Evolutionary conservation across 2,113 vertebrate species (phyloP).

Genomic region (Phylloscopus whistleri): DNA sequence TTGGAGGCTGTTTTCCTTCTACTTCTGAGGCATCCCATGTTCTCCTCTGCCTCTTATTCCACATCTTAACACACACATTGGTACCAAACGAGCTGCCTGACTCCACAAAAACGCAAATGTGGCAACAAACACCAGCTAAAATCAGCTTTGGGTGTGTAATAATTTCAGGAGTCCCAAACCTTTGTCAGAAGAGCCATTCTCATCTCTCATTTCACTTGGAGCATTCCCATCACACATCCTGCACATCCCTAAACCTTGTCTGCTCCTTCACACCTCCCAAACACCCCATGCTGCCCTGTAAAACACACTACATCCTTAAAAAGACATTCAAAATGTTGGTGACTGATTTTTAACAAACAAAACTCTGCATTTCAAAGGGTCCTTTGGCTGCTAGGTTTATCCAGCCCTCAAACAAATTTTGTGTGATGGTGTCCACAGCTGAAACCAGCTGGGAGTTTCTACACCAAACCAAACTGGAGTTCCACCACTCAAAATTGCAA

Average conservation of each 20-base stretch:
- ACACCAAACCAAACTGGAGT: background rate
- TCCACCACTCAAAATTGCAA: background rate
- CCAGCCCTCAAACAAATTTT: background rate
- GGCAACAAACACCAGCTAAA: background rate
- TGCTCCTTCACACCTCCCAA: background rate
- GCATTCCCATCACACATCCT: background rate
- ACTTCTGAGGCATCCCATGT: background rate
- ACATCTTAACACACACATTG: background rate
- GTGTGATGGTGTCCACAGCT: background rate
- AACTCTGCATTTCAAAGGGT: background rate
- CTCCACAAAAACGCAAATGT: background rate
- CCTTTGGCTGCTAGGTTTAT: background rate
- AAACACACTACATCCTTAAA: background rate
- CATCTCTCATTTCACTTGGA: background rate
- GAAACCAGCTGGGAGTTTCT: background rate
- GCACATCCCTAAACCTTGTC: background rate
- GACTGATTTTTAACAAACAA: background rate
- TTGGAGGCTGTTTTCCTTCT: background rate
- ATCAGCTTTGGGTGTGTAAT: background rate
- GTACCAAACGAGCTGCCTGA: background rate
- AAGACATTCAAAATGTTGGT: background rate
- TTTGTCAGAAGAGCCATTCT: background rate
- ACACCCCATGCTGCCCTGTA: background rate
- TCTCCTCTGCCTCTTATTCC: background rate
- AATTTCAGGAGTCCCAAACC: background rate